Percentiles rank a stretch among this genome's conserved stretches.
These are phyloP conservation scores for Priocnemis perturbator DNA, from an alignment of 2,888 invertebrate species.

Conservation along the genomic window DNA sequence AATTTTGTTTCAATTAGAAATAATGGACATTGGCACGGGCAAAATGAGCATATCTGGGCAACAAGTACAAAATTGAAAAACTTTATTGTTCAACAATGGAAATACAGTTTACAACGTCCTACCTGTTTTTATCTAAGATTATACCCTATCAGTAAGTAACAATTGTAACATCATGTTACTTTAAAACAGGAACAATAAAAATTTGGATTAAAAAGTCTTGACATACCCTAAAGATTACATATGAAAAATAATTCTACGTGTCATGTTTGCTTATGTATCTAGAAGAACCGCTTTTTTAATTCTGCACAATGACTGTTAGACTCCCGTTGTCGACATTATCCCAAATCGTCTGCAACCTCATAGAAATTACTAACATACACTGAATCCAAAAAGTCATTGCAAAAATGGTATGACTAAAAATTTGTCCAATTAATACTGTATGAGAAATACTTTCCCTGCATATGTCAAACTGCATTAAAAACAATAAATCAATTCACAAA, in stretches of 20 bases:
- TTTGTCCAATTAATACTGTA: conserved; percentile 52
- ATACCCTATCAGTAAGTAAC: conserved; percentile 13
- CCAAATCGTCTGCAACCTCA: conserved; percentile 9
- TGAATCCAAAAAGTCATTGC: background rate
- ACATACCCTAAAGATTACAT: conserved; percentile 20
- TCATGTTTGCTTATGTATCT: conserved; percentile 21
- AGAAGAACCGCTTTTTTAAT: conserved; percentile 28
- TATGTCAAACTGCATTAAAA: conserved; percentile 25
- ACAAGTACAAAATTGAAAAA: conserved; percentile 59
- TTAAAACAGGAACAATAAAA: conserved; percentile 14
- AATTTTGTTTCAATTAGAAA: background rate
- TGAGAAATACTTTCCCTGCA: conserved; percentile 43
- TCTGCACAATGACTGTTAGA: conserved; percentile 18
- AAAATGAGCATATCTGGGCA: conserved; percentile 52
- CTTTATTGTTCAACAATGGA: conserved; percentile 56
- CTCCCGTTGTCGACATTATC: background rate
- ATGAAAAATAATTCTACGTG: conserved; percentile 18
- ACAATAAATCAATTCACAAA: conserved; percentile 27
- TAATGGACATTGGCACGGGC: conserved; percentile 27
- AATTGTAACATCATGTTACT: conserved; percentile 8
- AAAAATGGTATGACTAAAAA: conserved; percentile 21
- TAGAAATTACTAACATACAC: conserved; percentile 8
- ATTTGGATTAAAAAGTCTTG: background rate
- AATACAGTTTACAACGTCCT: conserved; percentile 44
- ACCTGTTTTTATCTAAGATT: conserved; percentile 11